Base-by-base conservation (phyloP, 2,888 invertebrate species). In the Tethea ocularis region DNA sequence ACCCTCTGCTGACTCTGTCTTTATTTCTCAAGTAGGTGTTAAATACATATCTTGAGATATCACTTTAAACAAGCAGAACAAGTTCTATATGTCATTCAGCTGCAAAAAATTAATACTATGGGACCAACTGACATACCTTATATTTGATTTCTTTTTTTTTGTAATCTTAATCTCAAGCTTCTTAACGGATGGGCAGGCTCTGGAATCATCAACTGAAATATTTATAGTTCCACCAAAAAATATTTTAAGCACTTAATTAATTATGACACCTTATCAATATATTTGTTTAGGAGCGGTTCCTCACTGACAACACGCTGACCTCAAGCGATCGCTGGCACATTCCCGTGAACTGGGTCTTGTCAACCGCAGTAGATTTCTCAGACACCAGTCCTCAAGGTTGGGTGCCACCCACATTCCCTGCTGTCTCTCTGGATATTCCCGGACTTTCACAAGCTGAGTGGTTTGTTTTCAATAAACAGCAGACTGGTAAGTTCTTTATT, bases 391-490 rank as follows among this genome's bases (percentile, higher is more conserved):
- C 94, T 0, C 80, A 82, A 6, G 64, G 66, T 0, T 95, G 95
- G 95, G 66, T 95, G 0, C 75, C 77, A 0, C 66, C 81, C 0
- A 62, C 75, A 0, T 75, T 73, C 52, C 74, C 82, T 1, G 84
- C 80, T 0, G 58, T 71, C 0, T 69, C 90, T 0, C 65, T 84
- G 13, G 79, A 87, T 24, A 80, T 89, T 1, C 82, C 80, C 13
- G 83, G 80, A 13, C 61, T 86, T 0, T 64, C 82, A 0, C 55
- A 78, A 0, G 83, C 87, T 0, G 82, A 89, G 0, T 96, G 96
- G 95, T 88, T 94, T 60, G 93, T 96, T 53, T 72, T 95, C 20
- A 96, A 96, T 71, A 93, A 94, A 56, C 94, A 95, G 66, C 94
- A 95, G 76, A 94, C 94, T 61, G 95, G 95, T 95, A 72, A 74